Percentiles rank a stretch among this genome's conserved stretches.
phyloP scores from a whole-genome alignment of 2,797 vertebrate genomes.

The Neostethus bicornis region DNA sequence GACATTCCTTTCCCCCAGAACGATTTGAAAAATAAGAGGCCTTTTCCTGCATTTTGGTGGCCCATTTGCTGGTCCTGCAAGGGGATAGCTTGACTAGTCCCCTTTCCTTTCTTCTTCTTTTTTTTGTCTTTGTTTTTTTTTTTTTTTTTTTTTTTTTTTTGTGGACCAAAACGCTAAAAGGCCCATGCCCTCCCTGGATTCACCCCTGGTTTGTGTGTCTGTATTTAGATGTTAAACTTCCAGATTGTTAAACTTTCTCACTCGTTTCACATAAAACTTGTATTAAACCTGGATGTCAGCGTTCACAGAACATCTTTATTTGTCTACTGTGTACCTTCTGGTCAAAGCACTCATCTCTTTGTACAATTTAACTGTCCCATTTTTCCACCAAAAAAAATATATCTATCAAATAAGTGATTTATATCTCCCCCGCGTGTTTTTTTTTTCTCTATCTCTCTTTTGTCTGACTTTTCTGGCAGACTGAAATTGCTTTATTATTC shows the following conservation, averaged over 20 bases:
- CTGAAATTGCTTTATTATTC: slow-evolving; percentile 82
- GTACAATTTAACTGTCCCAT: slow-evolving; percentile 68
- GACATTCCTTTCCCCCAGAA: too few species aligned
- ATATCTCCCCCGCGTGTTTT: slow-evolving; percentile 65
- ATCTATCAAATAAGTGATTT: slow-evolving; percentile 66
- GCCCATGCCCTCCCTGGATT: too few species aligned
- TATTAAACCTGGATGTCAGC: slow-evolving; percentile 19
- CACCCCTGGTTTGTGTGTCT: slow-evolving; percentile 12
- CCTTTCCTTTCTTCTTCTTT: too few species aligned
- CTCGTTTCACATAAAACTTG: slow-evolving; percentile 25
- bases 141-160: too few species aligned
- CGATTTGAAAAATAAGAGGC: too few species aligned
- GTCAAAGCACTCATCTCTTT: slow-evolving; percentile 56
- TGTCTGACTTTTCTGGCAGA: slow-evolving; percentile 69
- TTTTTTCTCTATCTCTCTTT: slow-evolving; percentile 37
- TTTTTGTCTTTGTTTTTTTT: too few species aligned
- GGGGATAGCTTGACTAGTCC: too few species aligned
- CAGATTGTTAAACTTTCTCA: slow-evolving; percentile 4
- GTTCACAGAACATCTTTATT: slow-evolving; percentile 46
- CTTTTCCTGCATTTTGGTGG: too few species aligned
- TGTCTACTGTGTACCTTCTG: slow-evolving; percentile 35
- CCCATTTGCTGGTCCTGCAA: too few species aligned
- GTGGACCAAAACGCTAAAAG: too few species aligned
- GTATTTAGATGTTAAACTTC: slow-evolving; percentile 16
- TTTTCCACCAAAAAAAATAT: slow-evolving; percentile 54